Conservation (phyloP, 2,113 vertebrate species). For the Chlamydotis undulata region DNA sequence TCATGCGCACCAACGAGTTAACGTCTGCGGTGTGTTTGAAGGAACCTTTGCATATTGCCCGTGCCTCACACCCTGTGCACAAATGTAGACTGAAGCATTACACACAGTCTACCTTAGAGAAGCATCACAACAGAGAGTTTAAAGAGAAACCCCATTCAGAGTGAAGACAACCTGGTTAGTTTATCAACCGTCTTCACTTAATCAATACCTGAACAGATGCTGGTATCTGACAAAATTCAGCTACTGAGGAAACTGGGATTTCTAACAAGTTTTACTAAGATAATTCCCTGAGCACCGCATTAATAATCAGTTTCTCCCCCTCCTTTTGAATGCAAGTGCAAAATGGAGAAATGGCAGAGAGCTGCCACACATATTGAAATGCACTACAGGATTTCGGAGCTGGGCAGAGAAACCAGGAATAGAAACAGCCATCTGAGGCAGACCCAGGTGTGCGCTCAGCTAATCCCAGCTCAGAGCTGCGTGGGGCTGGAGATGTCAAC, state of each 20-base stretch:
- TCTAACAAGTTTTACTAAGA: background rate
- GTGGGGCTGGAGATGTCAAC: background rate
- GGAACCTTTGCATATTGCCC: background rate
- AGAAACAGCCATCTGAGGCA: background rate
- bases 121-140: background rate
- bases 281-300: background rate
- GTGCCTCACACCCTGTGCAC: background rate
- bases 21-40: background rate
- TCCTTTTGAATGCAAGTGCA: background rate
- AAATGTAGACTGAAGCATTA: background rate
- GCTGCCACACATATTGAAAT: background rate
- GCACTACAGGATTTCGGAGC: background rate
- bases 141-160: background rate
- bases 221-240: background rate
- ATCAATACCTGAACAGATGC: background rate
- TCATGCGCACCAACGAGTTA: background rate
- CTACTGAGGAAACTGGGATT: background rate
- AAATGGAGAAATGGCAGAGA: background rate
- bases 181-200: background rate
- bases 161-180: background rate
- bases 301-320: background rate
- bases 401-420: conserved; percentile 2
- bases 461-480: background rate
- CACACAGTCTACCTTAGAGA: background rate
- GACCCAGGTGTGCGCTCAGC: background rate